Conservation (phyloP, 2,888 invertebrate species). For the Lochmaea capreae region DNA sequence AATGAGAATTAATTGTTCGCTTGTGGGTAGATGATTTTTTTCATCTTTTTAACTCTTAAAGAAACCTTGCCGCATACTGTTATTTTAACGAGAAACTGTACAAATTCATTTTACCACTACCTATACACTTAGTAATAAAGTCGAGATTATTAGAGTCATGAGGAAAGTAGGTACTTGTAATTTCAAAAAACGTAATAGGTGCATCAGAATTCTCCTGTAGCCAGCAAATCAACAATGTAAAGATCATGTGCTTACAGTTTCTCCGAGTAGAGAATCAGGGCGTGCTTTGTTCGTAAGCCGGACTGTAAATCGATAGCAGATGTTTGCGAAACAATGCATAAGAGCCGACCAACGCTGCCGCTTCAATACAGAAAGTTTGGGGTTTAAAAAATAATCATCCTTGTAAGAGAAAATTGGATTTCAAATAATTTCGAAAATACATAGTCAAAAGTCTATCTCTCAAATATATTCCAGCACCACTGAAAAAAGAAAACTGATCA, state of each 20-base stretch:
- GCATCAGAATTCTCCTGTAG: background rate
- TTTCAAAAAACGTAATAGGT: background rate
- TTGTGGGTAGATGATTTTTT: too few relatives aligned
- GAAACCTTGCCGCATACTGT: too few relatives aligned
- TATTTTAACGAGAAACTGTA: too few relatives aligned
- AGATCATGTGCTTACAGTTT: slow-evolving; percentile 6
- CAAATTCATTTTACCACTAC: too few relatives aligned
- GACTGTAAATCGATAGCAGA: slow-evolving; percentile 36
- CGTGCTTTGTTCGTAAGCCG: slow-evolving; percentile 31
- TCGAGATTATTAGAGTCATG: background rate
- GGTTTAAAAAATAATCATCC: background rate
- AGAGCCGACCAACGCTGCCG: slow-evolving; percentile 12
- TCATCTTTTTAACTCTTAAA: too few relatives aligned
- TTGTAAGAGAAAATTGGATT: background rate
- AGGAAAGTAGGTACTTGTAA: background rate
- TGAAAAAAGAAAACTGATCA: background rate
- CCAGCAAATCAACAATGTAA: background rate
- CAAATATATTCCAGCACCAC: too few relatives aligned
- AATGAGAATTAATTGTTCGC: too few relatives aligned
- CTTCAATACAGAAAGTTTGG: background rate
- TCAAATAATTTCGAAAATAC: too few relatives aligned
- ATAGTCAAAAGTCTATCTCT: too few relatives aligned
- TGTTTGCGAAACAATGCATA: slow-evolving; percentile 38
- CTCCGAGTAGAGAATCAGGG: slow-evolving; percentile 16
- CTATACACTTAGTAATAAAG: too few relatives aligned